These are phyloP conservation scores for Athripsodes cinereus DNA, from an alignment of 2,888 invertebrate genomes.

Conservation along the genomic window DNA sequence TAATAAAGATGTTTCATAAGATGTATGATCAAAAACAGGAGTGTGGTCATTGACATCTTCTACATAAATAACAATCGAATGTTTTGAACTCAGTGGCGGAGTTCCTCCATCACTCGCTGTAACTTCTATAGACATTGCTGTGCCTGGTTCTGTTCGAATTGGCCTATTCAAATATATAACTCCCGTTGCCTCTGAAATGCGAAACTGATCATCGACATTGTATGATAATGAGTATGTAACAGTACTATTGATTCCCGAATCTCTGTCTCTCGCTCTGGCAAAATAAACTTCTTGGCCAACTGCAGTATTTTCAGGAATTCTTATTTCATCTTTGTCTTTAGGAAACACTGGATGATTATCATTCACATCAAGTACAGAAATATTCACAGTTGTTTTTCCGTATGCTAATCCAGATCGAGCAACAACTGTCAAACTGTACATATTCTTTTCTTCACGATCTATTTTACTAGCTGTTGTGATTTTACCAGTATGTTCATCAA, in stretches of 20 bases:
- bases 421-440: slow-evolving; percentile 73
- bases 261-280: slow-evolving; percentile 80
- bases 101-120: slow-evolving; percentile 80
- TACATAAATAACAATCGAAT: slow-evolving; percentile 64
- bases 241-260: slow-evolving; percentile 83
- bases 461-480: slow-evolving; percentile 73
- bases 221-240: slow-evolving; percentile 75
- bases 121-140: slow-evolving; percentile 66
- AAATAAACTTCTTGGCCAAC: slow-evolving; percentile 90
- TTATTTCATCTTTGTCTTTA: slow-evolving; percentile 71
- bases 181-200: slow-evolving; percentile 80
- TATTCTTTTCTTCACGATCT: slow-evolving; percentile 75
- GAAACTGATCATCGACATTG: slow-evolving; percentile 75
- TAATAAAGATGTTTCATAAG: slow-evolving; percentile 85
- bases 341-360: slow-evolving; percentile 85
- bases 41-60: slow-evolving; percentile 94
- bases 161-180: slow-evolving; percentile 83
- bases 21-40: slow-evolving; percentile 86
- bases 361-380: slow-evolving; percentile 81
- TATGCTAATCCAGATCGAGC: slow-evolving; percentile 72
- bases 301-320: slow-evolving; percentile 81
- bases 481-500: slow-evolving; percentile 71
- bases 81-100: slow-evolving; percentile 68
- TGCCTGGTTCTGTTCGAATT: slow-evolving; percentile 67
- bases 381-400: slow-evolving; percentile 72